Evolutionary conservation across 2,113 vertebrate species (phyloP).

Genomic region (Petrocephalus zakoni): DNA sequence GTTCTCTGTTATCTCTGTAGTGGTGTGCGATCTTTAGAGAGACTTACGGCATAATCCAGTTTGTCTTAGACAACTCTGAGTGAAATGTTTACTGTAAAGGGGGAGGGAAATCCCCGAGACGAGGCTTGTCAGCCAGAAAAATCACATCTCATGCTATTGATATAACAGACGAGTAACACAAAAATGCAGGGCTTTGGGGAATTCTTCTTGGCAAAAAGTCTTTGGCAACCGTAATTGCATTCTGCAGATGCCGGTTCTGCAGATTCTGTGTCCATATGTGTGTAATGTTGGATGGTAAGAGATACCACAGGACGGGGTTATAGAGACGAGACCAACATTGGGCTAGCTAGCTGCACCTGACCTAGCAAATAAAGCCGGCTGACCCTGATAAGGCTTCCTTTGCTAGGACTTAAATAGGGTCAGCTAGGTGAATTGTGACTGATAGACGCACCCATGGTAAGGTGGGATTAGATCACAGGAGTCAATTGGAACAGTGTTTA

Average conservation of each 20-base stretch:
- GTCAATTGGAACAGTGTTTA: not conserved
- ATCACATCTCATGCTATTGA: not conserved
- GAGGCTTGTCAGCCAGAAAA: not conserved
- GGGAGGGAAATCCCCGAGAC: not conserved
- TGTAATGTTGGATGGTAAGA: not conserved
- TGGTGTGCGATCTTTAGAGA: not conserved
- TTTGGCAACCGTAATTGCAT: not conserved
- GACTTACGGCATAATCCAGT: not conserved
- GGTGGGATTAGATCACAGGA: not conserved
- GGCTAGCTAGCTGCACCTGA: not conserved
- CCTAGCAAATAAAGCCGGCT: not conserved
- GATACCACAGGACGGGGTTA: not conserved
- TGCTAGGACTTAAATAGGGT: not conserved
- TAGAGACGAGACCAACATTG: not conserved
- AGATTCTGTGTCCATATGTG: not conserved
- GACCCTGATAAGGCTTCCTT: not conserved
- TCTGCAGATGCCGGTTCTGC: not conserved
- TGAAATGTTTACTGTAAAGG: constrained; percentile 6
- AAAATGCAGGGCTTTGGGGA: not conserved
- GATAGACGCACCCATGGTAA: not conserved
- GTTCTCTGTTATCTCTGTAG: not conserved
- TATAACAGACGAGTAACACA: not conserved
- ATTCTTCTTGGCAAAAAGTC: not conserved
- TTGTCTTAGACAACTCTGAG: constrained; percentile 1
- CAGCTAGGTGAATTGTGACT: not conserved